Base-by-base conservation (phyloP, 2,888 invertebrate genomes). In the Podabrus alpinus region DNA sequence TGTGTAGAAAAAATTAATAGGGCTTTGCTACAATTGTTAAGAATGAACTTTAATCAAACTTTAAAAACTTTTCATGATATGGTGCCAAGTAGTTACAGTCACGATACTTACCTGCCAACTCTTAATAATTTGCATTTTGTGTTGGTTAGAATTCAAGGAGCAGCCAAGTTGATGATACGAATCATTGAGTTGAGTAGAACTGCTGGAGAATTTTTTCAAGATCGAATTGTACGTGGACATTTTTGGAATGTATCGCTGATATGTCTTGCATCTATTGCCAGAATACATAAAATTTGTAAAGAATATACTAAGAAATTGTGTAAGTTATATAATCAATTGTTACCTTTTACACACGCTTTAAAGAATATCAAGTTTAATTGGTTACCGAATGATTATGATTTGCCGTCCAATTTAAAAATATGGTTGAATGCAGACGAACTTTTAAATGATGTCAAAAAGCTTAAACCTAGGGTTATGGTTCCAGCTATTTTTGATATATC, bases 71-170 rank as follows among this genome's bases (percentile, higher is more conserved):
- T 86, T 73, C 19, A 66, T 19, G 73, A 75, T 15, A 19, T 78
- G 17, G 29, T 81, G n/a, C 81, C 81, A 15, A 17, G 68, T 68
- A 79, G 17, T 67, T 80, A 74, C 19, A 72, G 59, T 16, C 25
- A 25, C n/a, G 69, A 69, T 11, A 77, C 74, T n/a, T 85, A 84
- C 78, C 80, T 89, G 64, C 89, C 89, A 3, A 86, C 88, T 5
- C 86, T 82, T 80, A 88, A 89, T 82, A 87, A 88, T 84, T 60
- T 90, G 15, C 85, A 88, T 81, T 89, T 85, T 81, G 80, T 89
- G 66, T 83, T 90, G 21, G 83, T 88, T 1, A 86, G 86, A 78
- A 84, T 87, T 4, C 89, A 90, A 83, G 88, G 89, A 5, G 84
- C 89, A 69, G 85, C 85, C 1, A 88, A 88, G 78, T 83, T 90